phyloP scores from a whole-genome alignment of 2,888 invertebrate genomes.

The Pemphredon lugubris region DNA sequence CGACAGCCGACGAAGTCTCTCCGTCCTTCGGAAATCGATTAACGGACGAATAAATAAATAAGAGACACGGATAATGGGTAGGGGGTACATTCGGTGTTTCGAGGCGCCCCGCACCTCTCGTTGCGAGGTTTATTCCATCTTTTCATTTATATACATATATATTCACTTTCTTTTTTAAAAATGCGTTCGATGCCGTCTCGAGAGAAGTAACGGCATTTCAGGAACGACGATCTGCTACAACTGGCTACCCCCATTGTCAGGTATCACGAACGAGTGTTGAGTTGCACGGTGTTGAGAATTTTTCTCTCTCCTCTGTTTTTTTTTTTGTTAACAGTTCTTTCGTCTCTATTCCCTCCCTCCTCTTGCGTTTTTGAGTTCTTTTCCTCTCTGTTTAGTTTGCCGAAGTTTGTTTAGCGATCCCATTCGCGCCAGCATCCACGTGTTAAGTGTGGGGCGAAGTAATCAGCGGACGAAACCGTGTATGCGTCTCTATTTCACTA shows the following conservation, averaged over 20 bases:
- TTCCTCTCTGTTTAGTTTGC: conserved; percentile 38
- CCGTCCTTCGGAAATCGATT: conserved; percentile 16
- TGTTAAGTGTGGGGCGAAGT: conserved; percentile 26
- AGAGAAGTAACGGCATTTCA: conserved; percentile 53
- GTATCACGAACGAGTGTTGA: conserved; percentile 67
- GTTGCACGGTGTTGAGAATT: conserved; percentile 77
- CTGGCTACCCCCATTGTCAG: conserved; percentile 74
- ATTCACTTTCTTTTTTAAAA: conserved; percentile 1
- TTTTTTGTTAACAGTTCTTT: conserved; percentile 36
- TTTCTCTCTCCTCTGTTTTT: conserved; percentile 41
- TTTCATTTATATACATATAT: too few relatives aligned
- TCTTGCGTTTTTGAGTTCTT: conserved; percentile 30
- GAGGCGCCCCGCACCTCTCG: not conserved
- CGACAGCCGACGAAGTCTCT: conserved; percentile 3
- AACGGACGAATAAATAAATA: conserved; percentile 20
- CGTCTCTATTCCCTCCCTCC: conserved; percentile 6
- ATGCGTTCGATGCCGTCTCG: conserved; percentile 13
- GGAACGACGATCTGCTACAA: conserved; percentile 58
- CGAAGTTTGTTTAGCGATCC: conserved; percentile 51
- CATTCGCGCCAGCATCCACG: conserved; percentile 31
- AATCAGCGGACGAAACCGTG: conserved; percentile 20
- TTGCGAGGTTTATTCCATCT: not conserved
- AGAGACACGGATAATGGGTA: not conserved
- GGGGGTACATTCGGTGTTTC: conserved; percentile 6
- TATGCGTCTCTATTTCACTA: conserved; percentile 1